Evolutionary conservation across 2,888 invertebrate species (phyloP), one percentile per base, ranked within the genome.

Genomic region (Parnassius glacialis): DNA sequence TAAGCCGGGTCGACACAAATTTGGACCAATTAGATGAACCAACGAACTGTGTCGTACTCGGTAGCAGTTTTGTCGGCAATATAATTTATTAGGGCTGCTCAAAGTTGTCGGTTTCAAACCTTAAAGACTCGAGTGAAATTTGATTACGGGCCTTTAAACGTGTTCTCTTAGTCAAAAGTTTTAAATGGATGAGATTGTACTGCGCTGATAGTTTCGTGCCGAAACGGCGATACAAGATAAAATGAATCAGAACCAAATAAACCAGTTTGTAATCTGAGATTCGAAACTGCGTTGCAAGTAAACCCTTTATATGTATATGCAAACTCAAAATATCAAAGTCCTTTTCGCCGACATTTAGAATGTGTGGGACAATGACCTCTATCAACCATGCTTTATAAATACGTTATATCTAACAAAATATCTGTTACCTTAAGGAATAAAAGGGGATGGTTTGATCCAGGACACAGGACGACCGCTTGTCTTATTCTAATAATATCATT

Each of bases 11-110:
- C 82, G 79, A 83, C 79, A 81, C 82, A 79, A 90, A 89, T 90
- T 90, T 87, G 84, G 84, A 89, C 90, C 91, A 90, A 91, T 90
- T 91, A 91, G 90, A 88, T 85, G 85, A 90, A 83, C 83, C 90
- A 90, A 88, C 90, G 90, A 90, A 87, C 88, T 90, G 88, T 88
- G 89, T 88, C 90, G 87, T 84, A 84, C 86, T 87, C 87, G 83
- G 84, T 83, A 87, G 86, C 89, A 89, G 90, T 90, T 90, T 90
- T 90, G 89, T 85, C 85, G 86, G 87, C 90, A 90, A 90, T 89
- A 90, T 90, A 90, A 90, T 90, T 90, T 90, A 90, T 90, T 87
- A 89, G 88, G 87, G 87, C 78, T 79, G 86, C 88, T 85, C 87
- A 83, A 87, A 90, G 87, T 90, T 87, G 87, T 80, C 83, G 81